Percentiles rank a stretch among this genome's conserved stretches.
Conservation (phyloP, 1,140 invertebrate genomes). For the Geopemphigus sp. region DNA sequence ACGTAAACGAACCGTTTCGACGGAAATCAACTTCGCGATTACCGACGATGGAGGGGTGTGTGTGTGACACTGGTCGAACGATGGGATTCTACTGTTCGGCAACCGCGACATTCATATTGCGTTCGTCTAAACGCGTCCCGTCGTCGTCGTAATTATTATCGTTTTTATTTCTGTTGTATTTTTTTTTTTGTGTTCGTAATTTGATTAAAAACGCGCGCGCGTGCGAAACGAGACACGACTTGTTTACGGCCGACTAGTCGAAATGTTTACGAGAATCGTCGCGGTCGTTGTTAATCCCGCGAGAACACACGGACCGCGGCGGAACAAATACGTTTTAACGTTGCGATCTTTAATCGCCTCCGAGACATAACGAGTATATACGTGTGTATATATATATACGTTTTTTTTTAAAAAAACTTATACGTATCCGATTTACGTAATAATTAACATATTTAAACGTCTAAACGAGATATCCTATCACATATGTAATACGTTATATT, state of each 20-base stretch:
- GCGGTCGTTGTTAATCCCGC: not conserved
- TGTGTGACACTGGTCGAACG: too few species aligned
- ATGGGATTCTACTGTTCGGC: too few species aligned
- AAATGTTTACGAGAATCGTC: not conserved
- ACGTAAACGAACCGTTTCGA: not conserved
- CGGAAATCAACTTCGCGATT: too few species aligned
- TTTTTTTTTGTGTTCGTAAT: not conserved
- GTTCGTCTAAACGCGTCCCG: too few species aligned
- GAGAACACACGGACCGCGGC: not conserved
- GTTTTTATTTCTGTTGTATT: not conserved
- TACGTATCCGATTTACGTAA: not conserved
- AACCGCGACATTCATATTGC: not conserved
- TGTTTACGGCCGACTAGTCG: not conserved
- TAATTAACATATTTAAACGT: not conserved
- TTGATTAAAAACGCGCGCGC: not conserved
- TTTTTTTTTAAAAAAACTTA: not conserved
- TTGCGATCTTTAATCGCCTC: constrained; percentile 12
- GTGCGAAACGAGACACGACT: constrained; percentile 2
- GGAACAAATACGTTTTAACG: constrained; percentile 21
- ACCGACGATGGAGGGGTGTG: too few species aligned
- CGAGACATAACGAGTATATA: not conserved
- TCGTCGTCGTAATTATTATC: not conserved
- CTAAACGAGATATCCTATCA: not conserved
- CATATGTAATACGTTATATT: not conserved
- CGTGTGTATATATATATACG: too few species aligned